Conservation (phyloP, 2,797 vertebrate genomes). For the Antrozous pallidus region DNA sequence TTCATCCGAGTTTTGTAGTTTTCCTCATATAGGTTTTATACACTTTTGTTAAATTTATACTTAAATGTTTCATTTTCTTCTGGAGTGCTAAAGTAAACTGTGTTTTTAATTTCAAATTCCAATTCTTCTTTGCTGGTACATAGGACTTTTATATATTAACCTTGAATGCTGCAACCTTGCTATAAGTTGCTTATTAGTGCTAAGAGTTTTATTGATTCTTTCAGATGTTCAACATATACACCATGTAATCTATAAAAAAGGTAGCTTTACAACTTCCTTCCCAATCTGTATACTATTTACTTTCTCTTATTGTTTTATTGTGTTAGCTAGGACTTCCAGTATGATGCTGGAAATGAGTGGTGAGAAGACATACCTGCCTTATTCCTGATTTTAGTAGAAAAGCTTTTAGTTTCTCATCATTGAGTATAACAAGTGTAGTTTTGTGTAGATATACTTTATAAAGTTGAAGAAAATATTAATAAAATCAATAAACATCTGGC, state of each 20-base stretch:
- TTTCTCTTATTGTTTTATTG: neutral
- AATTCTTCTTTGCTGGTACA: neutral
- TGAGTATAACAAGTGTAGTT: neutral
- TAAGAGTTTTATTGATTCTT: neutral
- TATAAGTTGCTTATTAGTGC: neutral
- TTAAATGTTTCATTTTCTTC: neutral
- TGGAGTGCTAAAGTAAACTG: neutral
- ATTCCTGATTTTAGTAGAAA: neutral
- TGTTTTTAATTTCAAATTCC: neutral
- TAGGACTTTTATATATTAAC: neutral
- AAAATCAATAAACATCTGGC: neutral
- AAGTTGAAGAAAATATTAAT: neutral
- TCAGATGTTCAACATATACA: neutral
- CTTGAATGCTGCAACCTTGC: neutral
- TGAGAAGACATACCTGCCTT: neutral
- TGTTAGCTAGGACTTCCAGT: neutral
- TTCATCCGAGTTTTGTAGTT: neutral
- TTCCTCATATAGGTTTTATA: neutral
- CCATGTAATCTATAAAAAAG: neutral
- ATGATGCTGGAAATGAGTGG: neutral
- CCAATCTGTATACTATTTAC: neutral
- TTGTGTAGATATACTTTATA: neutral
- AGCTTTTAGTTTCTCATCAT: neutral
- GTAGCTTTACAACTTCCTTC: neutral
- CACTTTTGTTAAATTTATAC: neutral